Base-by-base conservation (phyloP, 2,888 invertebrate genomes). In the Cantharis flavilabris region DNA sequence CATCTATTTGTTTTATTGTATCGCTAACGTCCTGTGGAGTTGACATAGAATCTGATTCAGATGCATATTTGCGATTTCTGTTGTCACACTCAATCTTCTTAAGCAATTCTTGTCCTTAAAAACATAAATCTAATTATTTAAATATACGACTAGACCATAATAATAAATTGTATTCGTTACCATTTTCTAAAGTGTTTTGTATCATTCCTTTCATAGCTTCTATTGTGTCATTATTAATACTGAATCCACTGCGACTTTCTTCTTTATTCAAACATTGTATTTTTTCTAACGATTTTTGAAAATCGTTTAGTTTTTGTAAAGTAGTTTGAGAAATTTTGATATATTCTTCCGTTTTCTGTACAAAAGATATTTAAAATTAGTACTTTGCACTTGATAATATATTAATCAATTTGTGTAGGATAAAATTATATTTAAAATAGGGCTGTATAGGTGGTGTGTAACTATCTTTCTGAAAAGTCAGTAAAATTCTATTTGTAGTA, bases 271-370 rank as follows among this genome's bases (percentile, higher is more conserved):
- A 87, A 79, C 90, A 87, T 86, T 90, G 89, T 85, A 90, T 88
- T 85, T 89, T 90, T 82, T 90, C 86, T 82, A 94, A 87, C 86
- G 91, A 88, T 81, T 90, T 89, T 81, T 91, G 89, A 70, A 94
- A 89, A 82, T 91, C 90, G 77, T 93, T 92, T 86, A 95, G 89
- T 85, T 92, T 92, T 62, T 89, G 88, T 28, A 92, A 86, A 0
- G 91, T 91, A 64, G 90, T 88, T 72, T 90, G 89, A 73, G 92
- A 91, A 82, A 92, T 92, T 78, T 90, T 90, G 81, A 90, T 89
- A 84, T 93, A 94, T 83, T 92, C 92, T 84, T 95, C 94, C 74
- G 93, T 91, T 86, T 91, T 91, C 94, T 94, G 86, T 11, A 80
- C 79, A 76, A 16, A 16, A 13, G 20, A 71, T 71, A 63, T n/a